phyloP scores from a whole-genome alignment of 2,888 invertebrate genomes.

The Hypomecis atomaria region DNA sequence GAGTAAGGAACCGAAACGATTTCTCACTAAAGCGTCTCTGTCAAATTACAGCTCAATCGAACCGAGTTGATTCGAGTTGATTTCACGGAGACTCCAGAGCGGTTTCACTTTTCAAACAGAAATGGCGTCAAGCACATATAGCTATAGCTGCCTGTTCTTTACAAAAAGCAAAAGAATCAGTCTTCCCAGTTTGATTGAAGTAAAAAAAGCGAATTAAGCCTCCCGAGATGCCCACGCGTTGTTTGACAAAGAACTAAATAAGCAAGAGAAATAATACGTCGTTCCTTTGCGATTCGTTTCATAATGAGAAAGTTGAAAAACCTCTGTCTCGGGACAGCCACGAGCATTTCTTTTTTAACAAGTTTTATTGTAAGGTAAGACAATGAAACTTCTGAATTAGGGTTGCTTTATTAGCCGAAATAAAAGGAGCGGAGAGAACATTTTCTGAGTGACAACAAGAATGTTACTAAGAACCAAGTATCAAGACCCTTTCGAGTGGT shows the following conservation, averaged over 20 bases:
- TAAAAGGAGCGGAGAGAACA: conserved; percentile 48
- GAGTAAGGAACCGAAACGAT: conserved; percentile 34
- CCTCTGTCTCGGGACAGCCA: conserved; percentile 41
- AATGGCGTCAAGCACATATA: conserved; percentile 29
- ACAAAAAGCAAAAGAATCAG: conserved; percentile 21
- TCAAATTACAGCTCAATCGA: conserved; percentile 45
- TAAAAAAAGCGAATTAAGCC: conserved; percentile 25
- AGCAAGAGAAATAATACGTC: conserved; percentile 27
- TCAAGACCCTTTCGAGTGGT: conserved; percentile 35
- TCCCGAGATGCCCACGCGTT: conserved; percentile 15
- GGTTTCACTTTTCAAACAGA: conserved; percentile 45
- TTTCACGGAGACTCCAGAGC: conserved; percentile 47
- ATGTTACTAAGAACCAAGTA: conserved; percentile 41
- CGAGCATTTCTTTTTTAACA: conserved; percentile 43
- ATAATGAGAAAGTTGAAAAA: conserved; percentile 44
- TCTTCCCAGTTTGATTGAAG: conserved; percentile 24
- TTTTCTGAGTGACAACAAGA: conserved; percentile 46
- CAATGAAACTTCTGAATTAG: conserved; percentile 58
- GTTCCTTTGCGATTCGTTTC: conserved; percentile 29
- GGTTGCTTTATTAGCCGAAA: conserved; percentile 52
- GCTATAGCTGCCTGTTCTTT: conserved; percentile 26
- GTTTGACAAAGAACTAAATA: conserved; percentile 26
- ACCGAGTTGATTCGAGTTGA: conserved; percentile 48
- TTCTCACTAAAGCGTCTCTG: conserved; percentile 43
- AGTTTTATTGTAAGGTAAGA: conserved; percentile 48